A percentile compares a stretch with the other conserved stretches of the same genome.
Conservation (phyloP, 2,797 vertebrate genomes). For the Thunnus albacares region DNA sequence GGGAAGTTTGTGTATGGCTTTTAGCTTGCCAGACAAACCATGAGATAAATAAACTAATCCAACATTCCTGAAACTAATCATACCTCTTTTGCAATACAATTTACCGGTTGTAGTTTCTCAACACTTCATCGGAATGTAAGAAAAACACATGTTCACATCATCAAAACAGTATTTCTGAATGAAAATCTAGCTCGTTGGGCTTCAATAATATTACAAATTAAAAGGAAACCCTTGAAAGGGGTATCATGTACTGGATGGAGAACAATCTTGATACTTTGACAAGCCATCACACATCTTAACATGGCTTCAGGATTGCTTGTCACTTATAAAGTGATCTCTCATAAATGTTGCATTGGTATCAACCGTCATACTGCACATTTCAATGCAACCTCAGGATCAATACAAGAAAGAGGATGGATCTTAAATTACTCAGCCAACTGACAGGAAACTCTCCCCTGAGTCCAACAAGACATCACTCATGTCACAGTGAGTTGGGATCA, state of each 20-base stretch:
- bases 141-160: not conserved
- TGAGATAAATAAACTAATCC: constrained; percentile 10
- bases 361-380: constrained; percentile 41
- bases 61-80: constrained; percentile 10
- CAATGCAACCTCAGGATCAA: constrained; percentile 57
- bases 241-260: not conserved
- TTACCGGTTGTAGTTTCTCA: not conserved
- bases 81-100: constrained; percentile 6
- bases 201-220: constrained; percentile 9
- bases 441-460: constrained; percentile 60
- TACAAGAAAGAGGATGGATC: constrained; percentile 51
- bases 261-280: constrained; percentile 48
- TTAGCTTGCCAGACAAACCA: constrained; percentile 21
- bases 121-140: not conserved
- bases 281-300: constrained; percentile 35
- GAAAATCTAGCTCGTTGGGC: not conserved
- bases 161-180: not conserved
- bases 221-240: not conserved
- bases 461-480: constrained; percentile 48
- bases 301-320: constrained; percentile 11
- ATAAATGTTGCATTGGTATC: constrained; percentile 47
- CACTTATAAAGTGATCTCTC: constrained; percentile 30
- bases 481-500: constrained; percentile 45
- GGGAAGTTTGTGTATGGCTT: not conserved
- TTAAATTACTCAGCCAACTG: constrained; percentile 56